phyloP scores from a whole-genome alignment of 2,113 vertebrate genomes.

The Octodon degus region DNA sequence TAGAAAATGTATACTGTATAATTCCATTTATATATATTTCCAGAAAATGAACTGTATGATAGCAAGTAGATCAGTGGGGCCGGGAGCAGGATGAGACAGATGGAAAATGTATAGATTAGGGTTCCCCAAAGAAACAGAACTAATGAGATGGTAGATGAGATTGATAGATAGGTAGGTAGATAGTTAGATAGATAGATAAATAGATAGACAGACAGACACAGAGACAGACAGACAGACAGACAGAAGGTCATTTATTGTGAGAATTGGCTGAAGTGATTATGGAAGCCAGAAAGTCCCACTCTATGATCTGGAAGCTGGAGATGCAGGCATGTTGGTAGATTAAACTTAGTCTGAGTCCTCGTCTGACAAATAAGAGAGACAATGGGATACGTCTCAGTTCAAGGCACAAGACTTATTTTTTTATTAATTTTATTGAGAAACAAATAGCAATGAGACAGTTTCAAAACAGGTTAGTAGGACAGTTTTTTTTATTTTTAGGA shows the following conservation, averaged over 20 bases:
- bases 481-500: too few species aligned
- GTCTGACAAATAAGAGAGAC: not conserved
- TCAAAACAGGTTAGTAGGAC: too few species aligned
- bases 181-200: too few species aligned
- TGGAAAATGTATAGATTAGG: not conserved
- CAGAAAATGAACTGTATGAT: not conserved
- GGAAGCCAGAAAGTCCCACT: not conserved
- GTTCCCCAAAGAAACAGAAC: not conserved
- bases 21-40: constrained; percentile 37
- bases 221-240: too few species aligned
- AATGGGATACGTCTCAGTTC: not conserved
- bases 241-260: not conserved
- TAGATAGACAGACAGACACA: not conserved
- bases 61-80: not conserved
- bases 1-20: not conserved
- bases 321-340: not conserved
- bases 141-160: not conserved
- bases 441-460: too few species aligned
- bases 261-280: not conserved
- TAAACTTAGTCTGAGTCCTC: not conserved
- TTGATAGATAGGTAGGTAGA: not conserved
- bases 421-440: too few species aligned
- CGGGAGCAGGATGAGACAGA: not conserved
- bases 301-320: not conserved
- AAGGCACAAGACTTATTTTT: not conserved